phyloP scores from a whole-genome alignment of 2,888 invertebrate genomes.

The Sicus ferrugineus region DNA sequence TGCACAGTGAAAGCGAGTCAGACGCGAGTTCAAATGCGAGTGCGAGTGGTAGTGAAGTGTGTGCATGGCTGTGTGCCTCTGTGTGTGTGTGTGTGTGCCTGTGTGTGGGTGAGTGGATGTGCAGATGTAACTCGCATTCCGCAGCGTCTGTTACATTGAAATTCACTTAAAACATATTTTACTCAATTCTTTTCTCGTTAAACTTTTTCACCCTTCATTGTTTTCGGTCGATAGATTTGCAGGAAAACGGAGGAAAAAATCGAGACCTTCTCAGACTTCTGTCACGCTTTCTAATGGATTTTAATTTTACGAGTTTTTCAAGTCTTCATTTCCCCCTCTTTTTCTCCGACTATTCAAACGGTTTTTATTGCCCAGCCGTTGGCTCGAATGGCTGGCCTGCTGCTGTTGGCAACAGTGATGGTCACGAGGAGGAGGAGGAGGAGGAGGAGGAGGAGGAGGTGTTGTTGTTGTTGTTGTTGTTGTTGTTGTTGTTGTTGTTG shows the following conservation, averaged over 20 bases:
- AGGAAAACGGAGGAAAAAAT: background rate
- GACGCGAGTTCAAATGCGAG: too few species aligned
- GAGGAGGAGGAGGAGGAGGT: too few species aligned
- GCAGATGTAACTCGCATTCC: too few species aligned
- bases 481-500: background rate
- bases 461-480: background rate
- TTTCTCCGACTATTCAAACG: background rate
- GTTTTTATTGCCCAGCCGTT: constrained; percentile 15
- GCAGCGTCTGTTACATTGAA: constrained; percentile 36
- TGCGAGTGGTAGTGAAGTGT: too few species aligned
- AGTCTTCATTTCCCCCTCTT: background rate
- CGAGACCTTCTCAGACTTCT: background rate
- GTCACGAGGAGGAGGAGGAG: too few species aligned
- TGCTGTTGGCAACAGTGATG: too few species aligned
- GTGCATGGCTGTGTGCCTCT: background rate
- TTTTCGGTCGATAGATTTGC: background rate
- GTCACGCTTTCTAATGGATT: constrained; percentile 35
- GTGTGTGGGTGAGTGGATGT: background rate
- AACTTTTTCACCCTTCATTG: background rate
- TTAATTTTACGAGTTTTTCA: constrained; percentile 18
- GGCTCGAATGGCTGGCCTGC: constrained; percentile 11
- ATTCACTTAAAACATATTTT: constrained; percentile 35
- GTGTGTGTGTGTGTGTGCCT: background rate
- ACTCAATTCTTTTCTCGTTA: background rate
- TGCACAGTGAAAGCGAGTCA: too few species aligned